phyloP scores from a whole-genome alignment of 2,797 vertebrate genomes.

The Atherinosoma microstoma region DNA sequence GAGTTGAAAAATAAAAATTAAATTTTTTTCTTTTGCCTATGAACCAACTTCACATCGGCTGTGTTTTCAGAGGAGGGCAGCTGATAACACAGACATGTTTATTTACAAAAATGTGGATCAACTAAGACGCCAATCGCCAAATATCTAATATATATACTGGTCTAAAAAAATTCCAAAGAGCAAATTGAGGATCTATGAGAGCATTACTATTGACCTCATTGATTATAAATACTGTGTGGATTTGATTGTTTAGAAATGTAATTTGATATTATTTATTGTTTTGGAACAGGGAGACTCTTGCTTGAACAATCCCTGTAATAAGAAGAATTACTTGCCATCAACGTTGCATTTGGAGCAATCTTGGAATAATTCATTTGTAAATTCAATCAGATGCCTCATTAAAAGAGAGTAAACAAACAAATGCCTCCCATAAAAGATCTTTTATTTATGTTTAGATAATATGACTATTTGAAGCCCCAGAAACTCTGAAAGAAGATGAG shows the following conservation, averaged over 20 bases:
- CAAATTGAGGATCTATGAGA: constrained; percentile 10
- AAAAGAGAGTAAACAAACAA: constrained; percentile 40
- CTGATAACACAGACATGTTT: background rate
- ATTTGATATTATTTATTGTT: constrained; percentile 14
- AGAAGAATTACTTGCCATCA: constrained; percentile 25
- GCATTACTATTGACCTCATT: background rate
- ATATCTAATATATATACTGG: background rate
- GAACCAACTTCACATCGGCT: too few relatives aligned
- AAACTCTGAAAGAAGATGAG: constrained; percentile 33
- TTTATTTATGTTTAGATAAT: constrained; percentile 26
- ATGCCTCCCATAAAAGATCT: constrained; percentile 16
- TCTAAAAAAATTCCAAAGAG: background rate
- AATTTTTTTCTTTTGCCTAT: too few relatives aligned
- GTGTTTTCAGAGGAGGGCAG: background rate
- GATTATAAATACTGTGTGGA: background rate
- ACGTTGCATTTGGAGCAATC: constrained; percentile 20
- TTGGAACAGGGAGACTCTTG: constrained; percentile 1
- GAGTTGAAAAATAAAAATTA: too few relatives aligned
- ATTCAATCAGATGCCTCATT: constrained; percentile 55
- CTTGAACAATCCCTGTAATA: constrained; percentile 27
- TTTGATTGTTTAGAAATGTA: constrained; percentile 22
- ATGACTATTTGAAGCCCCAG: constrained; percentile 25
- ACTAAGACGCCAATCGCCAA: background rate
- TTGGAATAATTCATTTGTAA: constrained; percentile 43
- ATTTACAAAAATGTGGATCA: background rate